phyloP scores from a whole-genome alignment of 2,113 vertebrate species.

The Eira barbara region DNA sequence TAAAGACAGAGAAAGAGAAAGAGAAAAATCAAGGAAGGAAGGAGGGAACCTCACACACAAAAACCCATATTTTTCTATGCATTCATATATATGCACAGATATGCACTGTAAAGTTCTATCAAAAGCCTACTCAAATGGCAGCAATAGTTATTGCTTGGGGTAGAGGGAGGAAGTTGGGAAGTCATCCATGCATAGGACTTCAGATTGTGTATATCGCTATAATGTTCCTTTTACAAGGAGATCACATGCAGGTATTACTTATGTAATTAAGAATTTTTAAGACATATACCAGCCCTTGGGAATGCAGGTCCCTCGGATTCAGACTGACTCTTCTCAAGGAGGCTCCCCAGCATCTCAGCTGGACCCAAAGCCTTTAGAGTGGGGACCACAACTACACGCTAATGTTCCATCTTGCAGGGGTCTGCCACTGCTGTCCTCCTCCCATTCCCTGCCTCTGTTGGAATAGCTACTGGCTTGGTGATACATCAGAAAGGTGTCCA shows the following conservation, averaged over 20 bases:
- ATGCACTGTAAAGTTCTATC: not conserved
- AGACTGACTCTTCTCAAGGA: not conserved
- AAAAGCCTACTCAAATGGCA: not conserved
- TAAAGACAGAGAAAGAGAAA: not conserved
- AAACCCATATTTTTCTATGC: not conserved
- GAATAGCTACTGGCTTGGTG: constrained; percentile 10
- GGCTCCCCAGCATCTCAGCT: not conserved
- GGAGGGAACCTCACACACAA: not conserved
- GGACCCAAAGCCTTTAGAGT: not conserved
- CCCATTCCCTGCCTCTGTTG: not conserved
- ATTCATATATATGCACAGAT: not conserved
- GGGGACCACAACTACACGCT: not conserved
- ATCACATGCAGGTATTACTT: not conserved
- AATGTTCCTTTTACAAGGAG: not conserved
- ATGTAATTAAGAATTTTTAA: not conserved
- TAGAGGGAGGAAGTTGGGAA: not conserved
- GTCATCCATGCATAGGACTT: not conserved
- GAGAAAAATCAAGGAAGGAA: not conserved
- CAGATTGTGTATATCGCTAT: not conserved
- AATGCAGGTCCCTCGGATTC: not conserved
- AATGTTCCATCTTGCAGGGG: not conserved
- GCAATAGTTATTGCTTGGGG: not conserved
- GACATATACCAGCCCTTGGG: not conserved
- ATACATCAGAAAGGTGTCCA: constrained; percentile 50
- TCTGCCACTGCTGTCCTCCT: not conserved